Evolutionary conservation across 35 echinoderm and acorn worm species (phyloP), one percentile per base, ranked within the genome.

Genomic region (Ophiothrix spiculata): DNA sequence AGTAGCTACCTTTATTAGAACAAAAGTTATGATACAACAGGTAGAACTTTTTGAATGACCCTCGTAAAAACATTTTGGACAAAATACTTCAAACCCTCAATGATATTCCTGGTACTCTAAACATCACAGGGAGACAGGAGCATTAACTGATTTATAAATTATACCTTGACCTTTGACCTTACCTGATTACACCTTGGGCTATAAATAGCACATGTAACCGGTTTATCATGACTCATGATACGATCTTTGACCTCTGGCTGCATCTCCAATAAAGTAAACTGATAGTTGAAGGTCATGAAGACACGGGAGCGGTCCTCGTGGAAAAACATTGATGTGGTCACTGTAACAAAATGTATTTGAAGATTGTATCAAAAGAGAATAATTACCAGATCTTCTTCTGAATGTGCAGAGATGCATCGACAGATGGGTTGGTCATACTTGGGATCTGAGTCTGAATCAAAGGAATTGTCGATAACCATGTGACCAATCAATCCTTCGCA

Each of bases 181-280:
- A 91, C 88, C 88, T 97, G 95, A 83, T 91, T 90, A 38, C 83
- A 93, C 35, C 88, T 91, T 49, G 91, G 86, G 76, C 86, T 97
- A 74, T 93, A 97, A 17, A 97, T 83, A 1, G 88, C 95, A 90
- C 82, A 91, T 16, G 91, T 91, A 33, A 97, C 88, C 28, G 91
- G 81, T 74, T 93, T 97, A 34, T 97, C 95, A 83, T 97, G 95
- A 49, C 91, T 97, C 14, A 97, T 74, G 81, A 91, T 83, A 19
- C 95, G 83, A 91, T 93, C 95, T 86, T 93, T 93, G 38, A 97
- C 95, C 78, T 97, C 95, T 39, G 91, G 88, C 77, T 88, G 93
- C 95, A 97, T 97, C 77, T 97, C 95, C 40, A 97, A 41, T 69
- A 97, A 76, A 13, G 91, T 93, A 75, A 97, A 85, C 80, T 97